phyloP scores from a whole-genome alignment of 2,888 invertebrate genomes.

The Unio pictorum region DNA sequence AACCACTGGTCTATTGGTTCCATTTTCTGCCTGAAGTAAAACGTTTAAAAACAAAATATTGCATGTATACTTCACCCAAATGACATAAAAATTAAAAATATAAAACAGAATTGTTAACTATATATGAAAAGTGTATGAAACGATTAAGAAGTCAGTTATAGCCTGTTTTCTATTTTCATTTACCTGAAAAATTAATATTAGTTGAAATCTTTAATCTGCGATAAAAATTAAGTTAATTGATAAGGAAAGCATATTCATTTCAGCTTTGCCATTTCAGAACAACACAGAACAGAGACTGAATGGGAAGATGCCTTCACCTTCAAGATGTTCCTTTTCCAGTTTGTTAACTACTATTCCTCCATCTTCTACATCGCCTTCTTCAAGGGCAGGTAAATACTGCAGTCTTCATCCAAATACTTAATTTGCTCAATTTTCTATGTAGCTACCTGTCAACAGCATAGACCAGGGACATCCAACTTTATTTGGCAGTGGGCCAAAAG shows the following conservation, averaged over 20 bases:
- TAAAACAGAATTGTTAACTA: too few species aligned
- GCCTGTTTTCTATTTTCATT: background rate
- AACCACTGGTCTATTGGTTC: too few species aligned
- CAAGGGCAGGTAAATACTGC: conserved; percentile 78
- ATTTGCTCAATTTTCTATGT: background rate
- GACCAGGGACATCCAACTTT: background rate
- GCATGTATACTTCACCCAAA: too few species aligned
- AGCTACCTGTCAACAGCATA: background rate
- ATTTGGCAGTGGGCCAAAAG: background rate
- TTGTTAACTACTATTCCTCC: conserved; percentile 96
- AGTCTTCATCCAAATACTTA: background rate
- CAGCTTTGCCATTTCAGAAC: conserved; percentile 74
- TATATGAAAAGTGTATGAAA: too few species aligned
- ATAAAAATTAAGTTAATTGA: too few species aligned
- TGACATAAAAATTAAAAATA: too few species aligned
- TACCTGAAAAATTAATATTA: too few species aligned
- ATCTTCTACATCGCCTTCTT: conserved; percentile 99
- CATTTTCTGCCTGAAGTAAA: too few species aligned
- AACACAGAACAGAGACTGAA: conserved; percentile 89
- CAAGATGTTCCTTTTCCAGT: conserved; percentile 95
- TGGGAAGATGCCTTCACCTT: conserved; percentile 95
- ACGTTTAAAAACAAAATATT: too few species aligned
- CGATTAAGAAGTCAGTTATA: background rate
- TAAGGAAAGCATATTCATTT: too few species aligned
- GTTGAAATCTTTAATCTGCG: too few species aligned